Evolutionary conservation across 2,888 invertebrate species (phyloP), one percentile per base, ranked within the genome.

Genomic region (Metacarcinus magister): DNA sequence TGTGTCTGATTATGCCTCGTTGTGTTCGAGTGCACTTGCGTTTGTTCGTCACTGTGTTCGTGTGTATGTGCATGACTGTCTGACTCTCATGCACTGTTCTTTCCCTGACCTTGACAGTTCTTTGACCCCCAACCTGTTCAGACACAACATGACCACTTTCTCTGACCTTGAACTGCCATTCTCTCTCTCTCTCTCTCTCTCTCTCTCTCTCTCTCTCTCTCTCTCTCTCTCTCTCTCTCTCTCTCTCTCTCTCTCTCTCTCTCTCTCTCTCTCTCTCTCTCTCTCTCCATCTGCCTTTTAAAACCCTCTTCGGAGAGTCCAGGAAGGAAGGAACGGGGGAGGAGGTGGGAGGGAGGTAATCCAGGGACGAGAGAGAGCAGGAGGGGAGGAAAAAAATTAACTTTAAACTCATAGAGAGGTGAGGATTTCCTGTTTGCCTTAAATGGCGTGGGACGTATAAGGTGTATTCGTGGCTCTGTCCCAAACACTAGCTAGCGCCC

Each of bases 391-490:
- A 75, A 75, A 75, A 75, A 75, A 75, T n/a, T 75, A 23, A 23
- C 75, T 75, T 23, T 75, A 75, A 23, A 75, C 87, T 87, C 39
- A 87, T 87, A 87, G 87, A 87, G 39, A 87, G 87, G 87, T 39
- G 87, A 87, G 87, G 87, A 87, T 87, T 87, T 87, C 87, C 87
- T 87, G 87, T 87, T 87, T 87, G 32, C 87, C 87, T 75, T 75
- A 87, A 39, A 87, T 39, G 87, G 87, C 87, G 87, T 16, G 8
- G 87, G 39, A 32, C 87, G 39, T 39, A 87, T 87, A 87, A 87
- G 87, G 87, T n/a, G 39, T 87, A 16, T 32, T 39, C 32, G 87
- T 87, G 32, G 32, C 87, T 28, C 32, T 87, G 87, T 87, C 87
- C 87, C 39, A 87, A 87, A 87, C 87, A 87, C 8, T 39, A 75